Percentiles rank a stretch among this genome's conserved stretches.
phyloP scores from a whole-genome alignment of 2,797 vertebrate genomes.

The Pempheris klunzingeri region DNA sequence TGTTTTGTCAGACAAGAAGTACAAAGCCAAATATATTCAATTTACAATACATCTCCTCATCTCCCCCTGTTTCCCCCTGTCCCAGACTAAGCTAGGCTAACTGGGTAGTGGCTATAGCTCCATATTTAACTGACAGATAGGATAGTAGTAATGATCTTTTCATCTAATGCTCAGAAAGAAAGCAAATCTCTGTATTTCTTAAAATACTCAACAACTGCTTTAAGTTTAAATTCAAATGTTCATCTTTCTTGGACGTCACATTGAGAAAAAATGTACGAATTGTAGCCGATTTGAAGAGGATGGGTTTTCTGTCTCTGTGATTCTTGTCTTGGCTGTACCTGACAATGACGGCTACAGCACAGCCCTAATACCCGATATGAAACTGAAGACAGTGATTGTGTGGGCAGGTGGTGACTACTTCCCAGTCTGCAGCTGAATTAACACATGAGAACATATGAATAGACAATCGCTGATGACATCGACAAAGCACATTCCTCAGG shows the following conservation, averaged over 20 bases:
- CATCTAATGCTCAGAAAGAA: neutral
- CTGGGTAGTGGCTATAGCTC: accelerated
- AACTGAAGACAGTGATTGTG: neutral
- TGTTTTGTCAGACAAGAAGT: neutral
- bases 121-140: neutral
- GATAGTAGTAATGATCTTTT: neutral
- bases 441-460: constrained; percentile 46
- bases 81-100: neutral
- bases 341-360: neutral
- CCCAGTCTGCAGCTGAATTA: constrained; percentile 11
- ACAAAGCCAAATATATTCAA: neutral
- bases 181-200: neutral
- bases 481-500: constrained; percentile 61
- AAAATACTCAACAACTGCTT: neutral
- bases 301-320: neutral
- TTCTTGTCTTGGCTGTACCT: constrained; percentile 6
- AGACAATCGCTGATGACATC: constrained; percentile 53
- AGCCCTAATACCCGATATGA: constrained; percentile 5
- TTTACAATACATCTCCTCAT: no score
- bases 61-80: neutral
- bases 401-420: constrained; percentile 18
- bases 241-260: neutral
- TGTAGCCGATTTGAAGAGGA: neutral
- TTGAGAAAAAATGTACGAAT: no score
- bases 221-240: neutral